Percentiles rank a stretch among this genome's conserved stretches.
Conservation (phyloP, 2,113 vertebrate species). For the Hirundichthys speculiger region DNA sequence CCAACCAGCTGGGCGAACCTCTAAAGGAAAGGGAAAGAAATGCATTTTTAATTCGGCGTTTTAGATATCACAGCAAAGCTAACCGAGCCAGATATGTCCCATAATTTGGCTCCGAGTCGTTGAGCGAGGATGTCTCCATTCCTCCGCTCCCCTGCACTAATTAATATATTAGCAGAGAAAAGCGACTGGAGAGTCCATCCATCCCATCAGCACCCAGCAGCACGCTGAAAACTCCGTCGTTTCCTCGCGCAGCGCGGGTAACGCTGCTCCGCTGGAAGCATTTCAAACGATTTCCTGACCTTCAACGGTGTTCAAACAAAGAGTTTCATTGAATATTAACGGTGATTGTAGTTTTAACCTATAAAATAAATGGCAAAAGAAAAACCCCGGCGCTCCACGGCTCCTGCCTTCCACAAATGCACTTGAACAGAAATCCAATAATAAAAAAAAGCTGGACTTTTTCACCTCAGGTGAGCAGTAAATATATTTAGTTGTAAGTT, state of each 20-base stretch:
- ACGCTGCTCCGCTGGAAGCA: not conserved
- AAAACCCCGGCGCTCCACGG: not conserved
- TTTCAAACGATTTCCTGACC: slow-evolving; percentile 45
- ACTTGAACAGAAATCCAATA: slow-evolving; percentile 17
- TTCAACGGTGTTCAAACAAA: slow-evolving; percentile 37
- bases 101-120: slow-evolving; percentile 60
- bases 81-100: slow-evolving; percentile 52
- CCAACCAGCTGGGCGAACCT: slow-evolving; percentile 43
- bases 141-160: slow-evolving; percentile 45
- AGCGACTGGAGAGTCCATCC: slow-evolving; percentile 32
- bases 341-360: slow-evolving; percentile 33
- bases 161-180: slow-evolving; percentile 68
- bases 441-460: slow-evolving; percentile 3
- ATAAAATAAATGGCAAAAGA: slow-evolving; percentile 10
- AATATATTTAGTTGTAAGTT: slow-evolving; percentile 33
- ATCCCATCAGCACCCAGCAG: slow-evolving; percentile 33
- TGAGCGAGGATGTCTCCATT: slow-evolving; percentile 58
- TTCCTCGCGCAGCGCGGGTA: not conserved
- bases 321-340: slow-evolving; percentile 43
- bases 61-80: slow-evolving; percentile 39
- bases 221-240: slow-evolving; percentile 5
- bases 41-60: slow-evolving; percentile 62
- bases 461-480: slow-evolving; percentile 23
- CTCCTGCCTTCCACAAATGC: slow-evolving; percentile 17
- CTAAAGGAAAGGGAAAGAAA: slow-evolving; percentile 47